A percentile compares a stretch with the other conserved stretches of the same genome.
phyloP scores from a whole-genome alignment of 2,113 vertebrate species.

The Suricata suricatta region DNA sequence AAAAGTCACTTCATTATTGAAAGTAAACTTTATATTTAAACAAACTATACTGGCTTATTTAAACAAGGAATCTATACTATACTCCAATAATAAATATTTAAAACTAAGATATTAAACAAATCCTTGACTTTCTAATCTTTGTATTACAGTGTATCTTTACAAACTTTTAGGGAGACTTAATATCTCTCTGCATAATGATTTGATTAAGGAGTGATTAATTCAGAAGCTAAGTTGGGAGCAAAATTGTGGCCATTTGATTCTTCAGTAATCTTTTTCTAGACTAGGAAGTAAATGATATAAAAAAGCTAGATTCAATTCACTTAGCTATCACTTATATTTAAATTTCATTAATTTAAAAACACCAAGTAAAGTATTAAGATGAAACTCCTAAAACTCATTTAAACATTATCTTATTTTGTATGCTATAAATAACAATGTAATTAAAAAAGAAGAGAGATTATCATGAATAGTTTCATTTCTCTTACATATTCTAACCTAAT shows the following conservation, averaged over 20 bases:
- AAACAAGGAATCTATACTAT: background rate
- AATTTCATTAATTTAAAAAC: background rate
- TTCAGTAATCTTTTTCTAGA: background rate
- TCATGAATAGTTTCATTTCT: background rate
- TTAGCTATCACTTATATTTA: background rate
- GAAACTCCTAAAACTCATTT: background rate
- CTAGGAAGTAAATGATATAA: background rate
- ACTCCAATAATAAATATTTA: constrained; percentile 29
- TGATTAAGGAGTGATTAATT: background rate
- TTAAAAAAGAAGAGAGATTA: background rate
- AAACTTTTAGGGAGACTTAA: background rate
- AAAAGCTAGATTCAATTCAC: background rate
- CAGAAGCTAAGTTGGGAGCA: background rate
- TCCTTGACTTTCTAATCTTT: background rate
- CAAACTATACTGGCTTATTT: background rate
- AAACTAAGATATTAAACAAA: constrained; percentile 2
- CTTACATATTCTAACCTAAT: background rate
- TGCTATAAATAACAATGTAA: background rate
- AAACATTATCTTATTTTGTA: background rate
- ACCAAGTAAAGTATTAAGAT: background rate
- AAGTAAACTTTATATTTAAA: constrained; percentile 27
- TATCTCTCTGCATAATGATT: background rate
- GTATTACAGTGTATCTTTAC: background rate
- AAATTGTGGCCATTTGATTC: background rate
- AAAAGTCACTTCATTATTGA: background rate